Evolutionary conservation across 2,888 invertebrate genomes (phyloP), one percentile per base, ranked within the genome.

Genomic region (Pyrochroa serraticornis): DNA sequence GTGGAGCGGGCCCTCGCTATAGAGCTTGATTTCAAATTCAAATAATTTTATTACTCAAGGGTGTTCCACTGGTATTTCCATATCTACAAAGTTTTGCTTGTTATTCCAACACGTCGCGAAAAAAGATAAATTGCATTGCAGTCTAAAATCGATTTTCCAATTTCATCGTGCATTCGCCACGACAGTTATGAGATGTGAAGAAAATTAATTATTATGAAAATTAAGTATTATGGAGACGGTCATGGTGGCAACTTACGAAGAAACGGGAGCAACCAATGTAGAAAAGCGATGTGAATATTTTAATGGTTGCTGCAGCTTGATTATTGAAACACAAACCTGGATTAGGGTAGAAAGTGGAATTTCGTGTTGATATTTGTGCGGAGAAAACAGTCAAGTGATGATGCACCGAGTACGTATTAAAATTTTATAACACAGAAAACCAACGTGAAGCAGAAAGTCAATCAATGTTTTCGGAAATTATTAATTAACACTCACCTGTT

Each of bases 401-500:
- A 9, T 42, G 41, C 38, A 51, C 51, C 45, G 54, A 53, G 58
- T 52, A 38, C 52, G 48, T 49, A 61, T 61, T 63, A 59, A 63
- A 63, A 56, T 61, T 63, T 63, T 36, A 58, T 50, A 51, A 55
- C 59, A 53, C 58, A 46, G 36, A 38, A 52, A 44, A 14, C 46
- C 32, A 33, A n/a, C 9, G 13, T 42, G 9, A 33, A 37, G 42
- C 37, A 37, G 32, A 12, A 44, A 34, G 31, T 35, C 36, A 35
- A 9, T 35, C 3, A 35, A 35, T 6, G 36, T 35, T 10, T 35
- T 5, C 9, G 1, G 14, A 36, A 37, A 14, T 8, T 13, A 2
- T 12, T 38, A 57, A 48, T 43, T 5, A 33, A 1, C 22, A 70
- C 88, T 84, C 83, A 93, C 93, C 91, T 96, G 95, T 86, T 96